phyloP scores from a whole-genome alignment of 2,797 vertebrate species.

The Channa striata region DNA sequence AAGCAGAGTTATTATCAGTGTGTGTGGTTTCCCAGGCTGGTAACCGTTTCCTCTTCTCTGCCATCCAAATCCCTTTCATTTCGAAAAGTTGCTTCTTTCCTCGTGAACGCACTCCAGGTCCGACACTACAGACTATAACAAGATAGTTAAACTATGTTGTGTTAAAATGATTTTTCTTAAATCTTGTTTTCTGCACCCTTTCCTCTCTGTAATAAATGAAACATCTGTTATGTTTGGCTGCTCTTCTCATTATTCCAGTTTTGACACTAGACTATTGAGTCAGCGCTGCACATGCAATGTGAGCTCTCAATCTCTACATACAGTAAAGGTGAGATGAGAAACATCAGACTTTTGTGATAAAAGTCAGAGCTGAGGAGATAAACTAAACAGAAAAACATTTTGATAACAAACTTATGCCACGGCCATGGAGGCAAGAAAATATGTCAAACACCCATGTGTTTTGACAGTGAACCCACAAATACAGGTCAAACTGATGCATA shows the following conservation, averaged over 20 bases:
- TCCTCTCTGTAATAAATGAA: slow-evolving; percentile 17
- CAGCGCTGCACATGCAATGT: neutral
- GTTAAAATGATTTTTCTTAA: neutral
- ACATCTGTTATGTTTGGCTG: slow-evolving; percentile 3
- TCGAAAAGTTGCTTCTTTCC: slow-evolving; percentile 19
- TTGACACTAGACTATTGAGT: neutral
- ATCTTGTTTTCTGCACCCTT: neutral
- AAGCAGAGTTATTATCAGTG: slow-evolving; percentile 20
- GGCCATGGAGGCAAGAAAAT: slow-evolving; percentile 20
- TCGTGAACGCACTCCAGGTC: neutral
- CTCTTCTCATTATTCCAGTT: slow-evolving; percentile 13
- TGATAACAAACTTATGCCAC: slow-evolving; percentile 1
- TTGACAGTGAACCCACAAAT: slow-evolving; percentile 29
- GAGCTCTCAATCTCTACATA: slow-evolving; percentile 1
- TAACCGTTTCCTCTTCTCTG: slow-evolving; percentile 33
- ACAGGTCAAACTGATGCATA: slow-evolving; percentile 12
- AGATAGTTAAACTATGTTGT: neutral
- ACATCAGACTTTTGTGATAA: neutral
- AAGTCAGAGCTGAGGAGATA: neutral
- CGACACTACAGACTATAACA: neutral
- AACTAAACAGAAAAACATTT: slow-evolving; percentile 7
- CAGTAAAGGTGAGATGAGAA: neutral
- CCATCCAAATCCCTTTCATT: slow-evolving; percentile 15
- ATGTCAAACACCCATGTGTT: slow-evolving; percentile 11
- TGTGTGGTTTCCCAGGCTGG: slow-evolving; percentile 52